Evolutionary conservation across 2,113 vertebrate species (phyloP), one percentile per base, ranked within the genome.

Genomic region (Erythrocercus mccallii): DNA sequence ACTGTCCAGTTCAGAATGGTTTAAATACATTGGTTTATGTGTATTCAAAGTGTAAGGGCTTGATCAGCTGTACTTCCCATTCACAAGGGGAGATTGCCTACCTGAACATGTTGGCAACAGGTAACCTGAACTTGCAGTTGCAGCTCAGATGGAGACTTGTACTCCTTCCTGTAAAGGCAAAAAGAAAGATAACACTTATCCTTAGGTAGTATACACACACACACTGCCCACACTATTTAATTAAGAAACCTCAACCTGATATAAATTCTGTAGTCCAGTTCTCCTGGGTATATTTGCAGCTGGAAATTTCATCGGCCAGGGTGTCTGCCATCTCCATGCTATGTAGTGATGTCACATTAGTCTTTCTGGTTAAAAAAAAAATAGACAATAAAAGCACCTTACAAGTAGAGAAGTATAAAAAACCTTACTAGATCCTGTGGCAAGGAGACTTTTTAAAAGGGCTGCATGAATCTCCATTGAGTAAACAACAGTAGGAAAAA

Each of bases 401-500:
- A 28, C 22, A 79, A 40, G 27, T 7, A 87, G 47, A 61, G 38
- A 68, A 71, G 19, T 54, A 58, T 47, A 33, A 84, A 81, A 86
- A 35, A 5, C 38, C 15, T 50, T 73, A 47, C 42, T 79, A 60
- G 47, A 40, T 47, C 44, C 27, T 37, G 17, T 71, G 37, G 25
- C 28, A 81, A 78, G 31, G 7, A 84, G 11, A 44, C 0, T 15
- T 47, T 88, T 74, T 31, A 64, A 35, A 73, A 86, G 5, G 84
- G 7, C 15, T 73, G 21, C 4, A 3, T 53, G 38, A 86, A 28
- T 81, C 11, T 89, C 37, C 57, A 45, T 5, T 48, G 48, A 71
- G 47, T 78, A 83, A 94, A 76, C 22, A 90, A 58, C 10, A 35
- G 22, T 18, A 42, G 70, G 38, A 76, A 93, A 88, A 93, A 35